Evolutionary conservation across 2,888 invertebrate species (phyloP), one percentile per base, ranked within the genome.

Genomic region (Drosophila robusta): DNA sequence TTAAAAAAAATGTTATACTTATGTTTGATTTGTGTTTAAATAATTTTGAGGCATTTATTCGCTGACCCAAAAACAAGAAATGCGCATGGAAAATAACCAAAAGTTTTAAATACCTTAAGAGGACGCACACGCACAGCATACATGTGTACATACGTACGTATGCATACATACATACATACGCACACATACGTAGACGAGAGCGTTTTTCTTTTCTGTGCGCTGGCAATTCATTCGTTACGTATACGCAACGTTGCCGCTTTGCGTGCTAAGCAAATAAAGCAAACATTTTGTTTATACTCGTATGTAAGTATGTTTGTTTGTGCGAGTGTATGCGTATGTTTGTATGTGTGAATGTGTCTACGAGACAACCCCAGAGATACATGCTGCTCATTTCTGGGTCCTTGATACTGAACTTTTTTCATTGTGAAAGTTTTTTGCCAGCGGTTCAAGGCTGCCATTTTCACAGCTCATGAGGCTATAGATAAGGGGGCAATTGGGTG

Each of bases 321-420:
- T 45, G 16, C 32, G 12, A 29, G 26, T 39, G 5, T 32, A 29
- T 52, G 47, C 36, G 24, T n/a, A 34, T 11, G 26, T 8, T 8
- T 24, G 24, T 18, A 4, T 42, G 39, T 34, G 2, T 3, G n/a
- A n/a, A 9, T 44, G 8, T 46, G 26, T 26, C 1, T 41, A n/a
- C 22, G n/a, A 70, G 61, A 42, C 24, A 70, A 34, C 9, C 64
- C 26, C 24, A 57, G 39, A 72, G 56, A 71, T 55, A 72, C 89
- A 55, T 52, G 64, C 85, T 85, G 68, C 60, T 57, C 71, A 54
- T 71, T 85, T 71, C 85, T 85, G 85, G 60, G 64, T 85, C 85
- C 85, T 85, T 85, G 85, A 85, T 85, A 85, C 85, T 85, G 85
- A 85, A 85, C 89, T 85, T 85, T 85, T 89, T 85, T 89, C 79